Evolutionary conservation across 2,113 vertebrate species (phyloP), one percentile per base, ranked within the genome.

Genomic region (Barbus barbus): DNA sequence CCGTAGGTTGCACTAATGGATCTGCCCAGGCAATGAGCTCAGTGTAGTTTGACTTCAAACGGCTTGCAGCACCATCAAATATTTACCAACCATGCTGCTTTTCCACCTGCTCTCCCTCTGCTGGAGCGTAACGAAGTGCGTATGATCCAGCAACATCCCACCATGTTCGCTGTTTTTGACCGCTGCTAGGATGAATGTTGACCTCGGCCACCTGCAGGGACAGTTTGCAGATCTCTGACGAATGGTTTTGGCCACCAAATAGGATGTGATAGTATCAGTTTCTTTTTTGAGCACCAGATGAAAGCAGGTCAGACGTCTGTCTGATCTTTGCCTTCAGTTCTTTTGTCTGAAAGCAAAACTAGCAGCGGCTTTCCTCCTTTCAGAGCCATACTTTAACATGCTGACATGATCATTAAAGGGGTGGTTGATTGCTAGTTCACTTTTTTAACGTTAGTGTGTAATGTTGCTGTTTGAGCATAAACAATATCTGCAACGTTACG

Each of bases 21-120:
- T 56, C 79, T 85, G 61, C 48, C 33, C 71, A 28, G 28, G 51
- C n/a, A n/a, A n/a, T n/a, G n/a, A n/a, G n/a, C 72, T 56, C 20
- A 48, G 69, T 60, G 46, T 73, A 61, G 81, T 77, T 22, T 65
- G 78, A 67, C 84, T 69, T 81, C 31, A 63, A 53, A 78, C 36
- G 26, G 6, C 53, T 41, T 38, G 38, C 67, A 24, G n/a, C 12
- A 18, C 24, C 74, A 85, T 87, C 41, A 87, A 87, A 85, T 82
- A 85, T 82, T 85, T 81, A 84, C 74, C 67, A 73, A 24, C 65
- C 6, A 76, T 46, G 80, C 74, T 56, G 79, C 69, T 44, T 38
- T 48, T 82, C 48, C 86, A 85, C 83, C 83, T 87, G 79, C 80
- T 67, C 58, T 76, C n/a, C 26, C 65, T 56, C 71, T 38, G 79